Percentiles rank a stretch among this genome's conserved stretches.
Conservation (phyloP, 2,888 invertebrate genomes). For the Leptinotarsa rubiginosa region DNA sequence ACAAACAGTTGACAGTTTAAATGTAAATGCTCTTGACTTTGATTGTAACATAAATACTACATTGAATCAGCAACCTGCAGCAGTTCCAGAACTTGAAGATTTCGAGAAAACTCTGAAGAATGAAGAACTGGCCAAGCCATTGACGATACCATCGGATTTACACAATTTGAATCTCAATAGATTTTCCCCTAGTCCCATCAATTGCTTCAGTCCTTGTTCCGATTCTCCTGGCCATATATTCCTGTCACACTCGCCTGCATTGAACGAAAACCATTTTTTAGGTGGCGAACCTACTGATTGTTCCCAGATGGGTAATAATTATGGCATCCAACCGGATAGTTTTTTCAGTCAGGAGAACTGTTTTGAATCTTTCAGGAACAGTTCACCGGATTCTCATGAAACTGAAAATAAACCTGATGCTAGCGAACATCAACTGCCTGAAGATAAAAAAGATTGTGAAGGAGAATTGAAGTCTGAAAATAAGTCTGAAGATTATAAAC, state of each 20-base stretch:
- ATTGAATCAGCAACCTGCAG: slow-evolving; percentile 44
- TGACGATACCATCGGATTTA: slow-evolving; percentile 36
- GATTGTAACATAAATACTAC: background rate
- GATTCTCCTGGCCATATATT: slow-evolving; percentile 33
- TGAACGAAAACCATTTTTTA: background rate
- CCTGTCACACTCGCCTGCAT: slow-evolving; percentile 26
- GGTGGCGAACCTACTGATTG: slow-evolving; percentile 6
- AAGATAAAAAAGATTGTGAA: background rate
- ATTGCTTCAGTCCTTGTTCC: slow-evolving; percentile 36
- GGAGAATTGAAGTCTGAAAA: slow-evolving; percentile 15
- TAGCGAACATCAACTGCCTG: background rate
- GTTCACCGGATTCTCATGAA: background rate
- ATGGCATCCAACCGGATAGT: slow-evolving; percentile 9
- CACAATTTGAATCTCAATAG: slow-evolving; percentile 37
- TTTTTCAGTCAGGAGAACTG: background rate
- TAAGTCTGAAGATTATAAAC: background rate
- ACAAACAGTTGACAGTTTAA: background rate
- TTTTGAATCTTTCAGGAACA: slow-evolving; percentile 8
- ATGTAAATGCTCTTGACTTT: slow-evolving; percentile 12
- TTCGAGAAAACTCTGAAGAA: slow-evolving; percentile 46
- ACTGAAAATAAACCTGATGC: slow-evolving; percentile 10
- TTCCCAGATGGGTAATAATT: slow-evolving; percentile 13
- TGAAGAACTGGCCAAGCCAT: slow-evolving; percentile 44
- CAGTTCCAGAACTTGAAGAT: slow-evolving; percentile 51
- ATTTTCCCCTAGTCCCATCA: slow-evolving; percentile 41